Evolutionary conservation across 2,888 invertebrate species (phyloP).

Genomic region (Hypomecis atomaria): DNA sequence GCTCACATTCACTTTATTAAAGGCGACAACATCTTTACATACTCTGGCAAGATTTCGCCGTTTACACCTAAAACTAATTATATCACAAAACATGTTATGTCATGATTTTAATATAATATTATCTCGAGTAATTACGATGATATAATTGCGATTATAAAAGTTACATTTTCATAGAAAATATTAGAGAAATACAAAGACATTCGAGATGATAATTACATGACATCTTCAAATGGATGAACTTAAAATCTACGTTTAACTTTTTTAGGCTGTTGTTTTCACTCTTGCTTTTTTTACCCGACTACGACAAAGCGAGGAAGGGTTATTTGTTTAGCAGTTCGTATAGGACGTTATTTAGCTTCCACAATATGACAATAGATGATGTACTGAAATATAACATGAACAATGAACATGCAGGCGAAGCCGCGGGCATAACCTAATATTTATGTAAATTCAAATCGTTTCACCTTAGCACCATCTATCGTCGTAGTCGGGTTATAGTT

Average conservation of each 20-base stretch:
- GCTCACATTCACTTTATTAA: background rate
- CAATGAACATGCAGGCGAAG: too few species aligned
- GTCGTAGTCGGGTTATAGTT: too few species aligned
- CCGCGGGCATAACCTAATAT: too few species aligned
- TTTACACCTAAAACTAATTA: slow-evolving; percentile 17
- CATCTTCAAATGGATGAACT: slow-evolving; percentile 5
- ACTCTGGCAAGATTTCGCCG: slow-evolving; percentile 25
- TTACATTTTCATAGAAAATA: slow-evolving; percentile 31
- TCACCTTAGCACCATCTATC: too few species aligned
- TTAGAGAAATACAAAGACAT: slow-evolving; percentile 14
- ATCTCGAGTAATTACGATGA: slow-evolving; percentile 1
- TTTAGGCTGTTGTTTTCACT: background rate
- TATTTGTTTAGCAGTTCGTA: too few species aligned
- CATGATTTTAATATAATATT: slow-evolving; percentile 20
- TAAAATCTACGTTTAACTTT: background rate
- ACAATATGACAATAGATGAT: too few species aligned
- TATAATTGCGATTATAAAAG: slow-evolving; percentile 2
- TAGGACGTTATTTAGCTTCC: too few species aligned
- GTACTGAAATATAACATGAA: too few species aligned
- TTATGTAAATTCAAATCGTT: too few species aligned
- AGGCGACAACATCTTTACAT: background rate
- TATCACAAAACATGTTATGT: slow-evolving; percentile 27
- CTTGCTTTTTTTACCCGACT: too few species aligned
- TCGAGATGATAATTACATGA: slow-evolving; percentile 12
- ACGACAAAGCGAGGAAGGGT: too few species aligned